Conservation (phyloP, 2,888 invertebrate genomes). For the Strigamia crassipes region DNA sequence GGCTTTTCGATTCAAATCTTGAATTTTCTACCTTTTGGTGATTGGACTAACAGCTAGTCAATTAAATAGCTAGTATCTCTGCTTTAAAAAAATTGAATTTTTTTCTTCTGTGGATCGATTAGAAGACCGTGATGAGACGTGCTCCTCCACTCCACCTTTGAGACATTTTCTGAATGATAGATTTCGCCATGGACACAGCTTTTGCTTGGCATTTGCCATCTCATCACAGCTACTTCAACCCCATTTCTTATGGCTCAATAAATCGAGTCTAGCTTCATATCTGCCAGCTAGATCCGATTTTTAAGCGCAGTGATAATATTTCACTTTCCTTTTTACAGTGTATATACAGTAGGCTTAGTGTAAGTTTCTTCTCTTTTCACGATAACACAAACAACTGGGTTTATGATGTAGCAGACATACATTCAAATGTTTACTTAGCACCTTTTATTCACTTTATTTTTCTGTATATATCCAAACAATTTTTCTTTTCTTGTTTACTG, state of each 20-base stretch:
- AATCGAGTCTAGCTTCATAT: not conserved
- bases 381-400: slow-evolving; percentile 5
- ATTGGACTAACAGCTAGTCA: no score
- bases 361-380: not conserved
- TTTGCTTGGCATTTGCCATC: not conserved
- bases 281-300: slow-evolving; percentile 30
- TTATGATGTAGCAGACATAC: not conserved
- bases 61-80: no score
- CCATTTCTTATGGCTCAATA: slow-evolving; percentile 25
- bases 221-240: not conserved
- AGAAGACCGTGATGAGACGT: not conserved
- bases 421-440: not conserved
- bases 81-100: no score
- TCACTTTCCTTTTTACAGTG: slow-evolving; percentile 11
- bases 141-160: not conserved
- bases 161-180: not conserved
- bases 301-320: slow-evolving; percentile 4
- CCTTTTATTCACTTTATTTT: slow-evolving; percentile 14
- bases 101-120: not conserved
- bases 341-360: not conserved
- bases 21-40: no score
- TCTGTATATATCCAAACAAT: not conserved
- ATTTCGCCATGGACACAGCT: not conserved
- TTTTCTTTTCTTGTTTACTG: not conserved
- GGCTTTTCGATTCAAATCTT: no score